phyloP scores from a whole-genome alignment of 2,797 vertebrate genomes.

The Scyliorhinus canicula region DNA sequence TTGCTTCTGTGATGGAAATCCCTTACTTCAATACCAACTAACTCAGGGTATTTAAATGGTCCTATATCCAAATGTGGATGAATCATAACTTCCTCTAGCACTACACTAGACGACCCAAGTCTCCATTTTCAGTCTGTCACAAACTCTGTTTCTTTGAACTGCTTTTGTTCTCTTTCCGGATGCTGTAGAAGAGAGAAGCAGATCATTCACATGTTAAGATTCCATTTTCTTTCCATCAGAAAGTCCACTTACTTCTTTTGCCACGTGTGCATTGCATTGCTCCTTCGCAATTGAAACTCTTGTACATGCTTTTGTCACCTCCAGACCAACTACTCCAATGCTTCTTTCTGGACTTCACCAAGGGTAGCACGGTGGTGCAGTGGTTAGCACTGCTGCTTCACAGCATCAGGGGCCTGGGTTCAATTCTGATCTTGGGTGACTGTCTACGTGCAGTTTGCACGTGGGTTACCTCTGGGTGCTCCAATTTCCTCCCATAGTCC shows the following conservation, averaged over 20 bases:
- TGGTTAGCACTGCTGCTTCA: too few species aligned
- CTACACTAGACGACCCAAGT: background rate
- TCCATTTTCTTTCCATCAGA: background rate
- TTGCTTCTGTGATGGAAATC: background rate
- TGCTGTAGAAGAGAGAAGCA: background rate
- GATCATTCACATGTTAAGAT: background rate
- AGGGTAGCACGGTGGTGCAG: too few species aligned
- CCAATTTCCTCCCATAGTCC: too few species aligned
- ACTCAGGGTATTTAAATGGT: background rate
- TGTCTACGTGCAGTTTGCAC: too few species aligned
- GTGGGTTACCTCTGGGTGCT: too few species aligned
- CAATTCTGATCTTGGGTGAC: too few species aligned
- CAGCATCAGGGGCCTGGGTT: too few species aligned
- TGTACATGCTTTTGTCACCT: background rate
- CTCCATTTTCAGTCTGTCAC: background rate
- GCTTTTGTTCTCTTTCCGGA: background rate
- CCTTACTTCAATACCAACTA: too few species aligned
- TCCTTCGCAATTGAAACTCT: background rate
- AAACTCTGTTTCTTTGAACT: background rate
- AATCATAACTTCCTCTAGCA: too few species aligned
- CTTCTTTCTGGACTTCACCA: background rate
- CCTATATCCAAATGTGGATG: background rate
- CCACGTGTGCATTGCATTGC: background rate
- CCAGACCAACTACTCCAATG: background rate
- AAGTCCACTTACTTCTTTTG: background rate